Conservation (phyloP, 1,140 invertebrate species). For the Neelides sp. region DNA sequence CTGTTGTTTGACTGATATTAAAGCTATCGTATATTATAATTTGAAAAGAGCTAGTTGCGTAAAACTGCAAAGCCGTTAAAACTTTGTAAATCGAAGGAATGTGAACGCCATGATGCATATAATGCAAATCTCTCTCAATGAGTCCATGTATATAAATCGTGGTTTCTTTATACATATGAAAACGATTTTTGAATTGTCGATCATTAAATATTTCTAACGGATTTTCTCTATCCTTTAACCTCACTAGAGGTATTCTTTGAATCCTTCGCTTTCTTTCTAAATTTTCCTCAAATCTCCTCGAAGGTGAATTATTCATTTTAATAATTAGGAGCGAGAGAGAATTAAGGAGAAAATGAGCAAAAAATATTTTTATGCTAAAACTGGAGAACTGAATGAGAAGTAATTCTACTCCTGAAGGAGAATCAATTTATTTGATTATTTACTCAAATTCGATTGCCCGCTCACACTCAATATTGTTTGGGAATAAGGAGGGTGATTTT, state of each 20-base stretch:
- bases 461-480: too few species aligned
- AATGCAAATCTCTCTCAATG: neutral
- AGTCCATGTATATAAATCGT: slow-evolving; percentile 1
- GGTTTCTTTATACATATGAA: slow-evolving; percentile 19
- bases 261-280: too few species aligned
- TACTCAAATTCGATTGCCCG: too few species aligned
- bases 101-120: neutral
- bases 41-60: neutral
- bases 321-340: too few species aligned
- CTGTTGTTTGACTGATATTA: neutral
- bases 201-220: neutral
- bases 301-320: too few species aligned
- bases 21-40: neutral
- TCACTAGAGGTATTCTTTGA: neutral
- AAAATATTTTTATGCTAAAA: too few species aligned
- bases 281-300: too few species aligned
- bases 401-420: too few species aligned
- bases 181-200: slow-evolving; percentile 4
- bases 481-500: too few species aligned
- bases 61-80: neutral
- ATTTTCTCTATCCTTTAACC: neutral
- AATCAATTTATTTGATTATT: too few species aligned
- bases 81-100: neutral
- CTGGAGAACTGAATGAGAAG: too few species aligned
- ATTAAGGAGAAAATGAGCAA: too few species aligned